Percentiles rank a stretch among this genome's conserved stretches.
Evolutionary conservation across 2,888 invertebrate species (phyloP).

Genomic region (Agrochola circellaris): DNA sequence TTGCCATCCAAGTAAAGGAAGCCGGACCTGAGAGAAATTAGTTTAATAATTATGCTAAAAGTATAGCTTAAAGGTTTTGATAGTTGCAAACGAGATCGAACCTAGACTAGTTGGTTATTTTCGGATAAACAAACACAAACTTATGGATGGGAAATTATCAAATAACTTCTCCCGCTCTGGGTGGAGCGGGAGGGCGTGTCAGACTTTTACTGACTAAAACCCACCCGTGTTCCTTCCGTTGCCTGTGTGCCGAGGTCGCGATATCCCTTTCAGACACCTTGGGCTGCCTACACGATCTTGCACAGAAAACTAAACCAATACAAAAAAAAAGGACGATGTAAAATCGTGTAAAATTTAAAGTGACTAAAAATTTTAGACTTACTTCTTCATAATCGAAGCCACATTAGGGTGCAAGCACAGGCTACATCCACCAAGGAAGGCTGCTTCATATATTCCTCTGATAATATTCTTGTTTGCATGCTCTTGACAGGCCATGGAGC

Average conservation of each 20-base stretch:
- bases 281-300: neutral
- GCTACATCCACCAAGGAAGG: constrained; percentile 91
- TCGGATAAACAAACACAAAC: too few species aligned
- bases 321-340: neutral
- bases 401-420: constrained; percentile 88
- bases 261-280: neutral
- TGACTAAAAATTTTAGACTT: neutral
- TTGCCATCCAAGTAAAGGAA: constrained; percentile 91
- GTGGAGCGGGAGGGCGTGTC: too few species aligned
- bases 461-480: constrained; percentile 73
- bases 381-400: constrained; percentile 72
- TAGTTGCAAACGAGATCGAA: neutral
- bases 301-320: too few species aligned
- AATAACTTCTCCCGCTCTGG: too few species aligned
- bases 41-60: neutral
- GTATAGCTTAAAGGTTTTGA: neutral
- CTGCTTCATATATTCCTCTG: constrained; percentile 78
- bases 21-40: constrained; percentile 66
- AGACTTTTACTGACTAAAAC: too few species aligned
- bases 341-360: neutral
- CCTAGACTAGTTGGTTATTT: too few species aligned
- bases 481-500: constrained; percentile 74
- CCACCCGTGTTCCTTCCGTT: too few species aligned
- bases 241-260: too few species aligned
- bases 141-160: neutral